These are phyloP conservation scores for Nephrotoma flavescens DNA, from an alignment of 2,888 invertebrate species.

Conservation along the genomic window DNA sequence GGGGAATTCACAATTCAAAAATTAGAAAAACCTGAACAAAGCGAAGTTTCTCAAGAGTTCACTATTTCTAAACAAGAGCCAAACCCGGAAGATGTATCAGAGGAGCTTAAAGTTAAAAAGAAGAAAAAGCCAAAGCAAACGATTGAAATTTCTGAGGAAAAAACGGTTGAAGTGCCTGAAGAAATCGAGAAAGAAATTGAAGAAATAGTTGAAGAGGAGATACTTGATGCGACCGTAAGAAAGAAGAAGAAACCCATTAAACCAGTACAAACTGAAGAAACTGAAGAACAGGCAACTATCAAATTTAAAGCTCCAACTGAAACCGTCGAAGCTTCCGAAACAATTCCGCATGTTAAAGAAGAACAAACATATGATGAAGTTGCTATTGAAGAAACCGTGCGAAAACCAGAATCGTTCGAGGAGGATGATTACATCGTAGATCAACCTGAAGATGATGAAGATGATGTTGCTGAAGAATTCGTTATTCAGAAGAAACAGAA, in stretches of 20 bases:
- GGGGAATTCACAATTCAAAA: slow-evolving; percentile 26
- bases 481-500: slow-evolving; percentile 35
- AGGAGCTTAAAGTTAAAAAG: slow-evolving; percentile 21
- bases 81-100: slow-evolving; percentile 18
- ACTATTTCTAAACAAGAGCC: slow-evolving; percentile 15
- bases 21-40: slow-evolving; percentile 21
- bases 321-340: slow-evolving; percentile 14
- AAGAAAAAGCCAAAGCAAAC: slow-evolving; percentile 15
- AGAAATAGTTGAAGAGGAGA: neutral
- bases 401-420: slow-evolving; percentile 20
- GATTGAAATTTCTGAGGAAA: slow-evolving; percentile 14
- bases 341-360: slow-evolving; percentile 18
- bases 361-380: slow-evolving; percentile 32
- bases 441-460: slow-evolving; percentile 24
- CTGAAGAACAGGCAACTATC: slow-evolving; percentile 23
- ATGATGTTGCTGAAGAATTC: slow-evolving; percentile 37
- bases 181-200: slow-evolving; percentile 7
- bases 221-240: neutral
- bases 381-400: slow-evolving; percentile 28
- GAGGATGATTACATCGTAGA: slow-evolving; percentile 17
- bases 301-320: slow-evolving; percentile 16
- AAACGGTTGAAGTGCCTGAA: slow-evolving; percentile 14
- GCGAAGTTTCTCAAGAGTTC: slow-evolving; percentile 20
- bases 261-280: slow-evolving; percentile 11
- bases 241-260: neutral